Base-by-base conservation (phyloP, 2,797 vertebrate genomes). In the Siniperca obscura region DNA sequence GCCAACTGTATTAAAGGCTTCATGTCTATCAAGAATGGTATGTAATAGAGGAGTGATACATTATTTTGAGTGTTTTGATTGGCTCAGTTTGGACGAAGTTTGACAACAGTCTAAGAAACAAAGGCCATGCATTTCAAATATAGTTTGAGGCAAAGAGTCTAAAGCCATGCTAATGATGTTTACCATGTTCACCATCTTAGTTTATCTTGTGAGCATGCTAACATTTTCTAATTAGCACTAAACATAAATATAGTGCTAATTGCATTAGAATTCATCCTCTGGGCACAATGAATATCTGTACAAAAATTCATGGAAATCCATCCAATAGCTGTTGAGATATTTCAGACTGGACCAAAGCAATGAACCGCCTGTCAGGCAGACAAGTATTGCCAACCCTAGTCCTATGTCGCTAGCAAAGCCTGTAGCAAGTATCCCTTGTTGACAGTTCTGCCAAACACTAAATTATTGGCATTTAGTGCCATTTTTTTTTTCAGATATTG, bases 161-260 rank as follows among this genome's bases (percentile, higher is more conserved):
- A 17, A 21, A 48, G 27, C 27, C 40, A 4, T 81, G 74, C 56
- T 44, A 48, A 36, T n/a, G 10, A 16, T 42, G 40, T 40, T n/a
- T 62, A 7, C 5, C 9, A 25, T 34, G 0, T 21, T 56, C 11
- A 64, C 11, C 7, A 11, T 46, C 25, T n/a, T 22, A 62, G 67
- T 38, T 36, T 17, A 71, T 53, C 48, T 30, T 55, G 9, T 16
- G 40, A 46, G 10, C 17, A 30, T 38, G 4, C 2, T 13, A 27
- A 7, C 27, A 16, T 61, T 34, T 53, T 10, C 5, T n/a, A 38
- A 12, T 57, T 40, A 11, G 3, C 11, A 53, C 56, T 34, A 14
- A 46, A 12, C 9, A 50, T 21, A 67, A 55, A 74, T 70, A 70
- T 19, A n/a, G 7, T 62, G 42, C 44, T 38, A 38, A 82, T 68